Evolutionary conservation across 2,888 invertebrate genomes (phyloP), one percentile per base, ranked within the genome.

Genomic region (Tetheella fluctuosa): DNA sequence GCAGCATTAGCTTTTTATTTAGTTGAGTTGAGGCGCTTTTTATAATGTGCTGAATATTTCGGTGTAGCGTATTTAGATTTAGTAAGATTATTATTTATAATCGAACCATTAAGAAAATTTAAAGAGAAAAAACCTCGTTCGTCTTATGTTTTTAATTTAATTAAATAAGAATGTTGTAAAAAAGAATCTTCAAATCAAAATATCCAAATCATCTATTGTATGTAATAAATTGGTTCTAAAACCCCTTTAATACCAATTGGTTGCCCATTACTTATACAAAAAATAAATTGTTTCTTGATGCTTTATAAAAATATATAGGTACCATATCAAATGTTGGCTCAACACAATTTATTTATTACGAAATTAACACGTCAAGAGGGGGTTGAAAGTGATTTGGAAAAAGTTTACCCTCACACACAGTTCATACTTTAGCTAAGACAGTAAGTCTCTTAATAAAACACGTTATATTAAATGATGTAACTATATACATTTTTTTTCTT

Each of bases 321-420:
- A 59, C 54, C 57, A 23, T 67, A 70, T 70, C 70, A 74, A 71
- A 69, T 34, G 67, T 63, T 60, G 57, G 59, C 67, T 64, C 70
- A 70, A 70, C 74, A 70, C 68, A 64, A 4, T 77, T 84, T 79
- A 85, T 88, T 88, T 83, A 85, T 83, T 76, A 83, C 79, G 63
- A 79, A 85, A 90, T 91, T 88, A 90, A 89, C 88, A 87, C 90
- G 86, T 90, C 88, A 88, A 76, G 74, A 64, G 71, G 79, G 84
- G 84, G 85, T 81, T 81, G 77, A 72, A 67, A 64, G 71, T 77
- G 82, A 83, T 85, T 84, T 73, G 70, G 73, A 75, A 71, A 78
- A 85, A 85, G 85, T 79, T 80, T 83, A 85, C 86, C 89, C 86
- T 79, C 85, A 85, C 81, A 48, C 42, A 48, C 48, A 48, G 48